Evolutionary conservation across 2,113 vertebrate species (phyloP).

Genomic region (Egretta garzetta): DNA sequence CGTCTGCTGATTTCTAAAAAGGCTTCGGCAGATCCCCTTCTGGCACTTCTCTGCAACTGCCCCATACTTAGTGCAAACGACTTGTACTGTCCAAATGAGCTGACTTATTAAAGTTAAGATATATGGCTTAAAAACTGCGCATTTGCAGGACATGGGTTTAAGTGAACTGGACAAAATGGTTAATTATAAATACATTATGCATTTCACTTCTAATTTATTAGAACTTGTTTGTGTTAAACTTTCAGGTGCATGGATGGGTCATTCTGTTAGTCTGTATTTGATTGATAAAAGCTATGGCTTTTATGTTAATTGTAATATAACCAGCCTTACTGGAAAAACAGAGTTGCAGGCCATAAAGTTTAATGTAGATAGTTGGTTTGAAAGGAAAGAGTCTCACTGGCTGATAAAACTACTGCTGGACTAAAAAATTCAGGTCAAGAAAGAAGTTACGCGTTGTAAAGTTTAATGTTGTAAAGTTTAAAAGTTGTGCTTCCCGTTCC

Average conservation of each 20-base stretch:
- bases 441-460: not conserved
- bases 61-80: not conserved
- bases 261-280: not conserved
- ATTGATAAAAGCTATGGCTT: not conserved
- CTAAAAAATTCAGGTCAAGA: not conserved
- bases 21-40: not conserved
- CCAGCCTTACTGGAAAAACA: not conserved
- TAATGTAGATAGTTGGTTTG: not conserved
- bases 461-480: not conserved
- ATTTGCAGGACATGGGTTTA: not conserved
- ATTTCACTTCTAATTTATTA: not conserved
- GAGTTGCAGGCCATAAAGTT: not conserved
- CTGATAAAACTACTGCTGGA: not conserved
- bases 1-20: accelerated
- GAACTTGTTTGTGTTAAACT: not conserved
- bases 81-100: not conserved
- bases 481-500: not conserved
- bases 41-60: not conserved
- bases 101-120: not conserved
- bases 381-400: not conserved
- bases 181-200: not conserved
- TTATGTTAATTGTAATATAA: not conserved
- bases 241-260: not conserved
- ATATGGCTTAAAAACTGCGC: not conserved
- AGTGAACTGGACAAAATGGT: not conserved